These are phyloP conservation scores for Pelobates fuscus DNA, from an alignment of 2,113 vertebrate species.

Conservation along the genomic window DNA sequence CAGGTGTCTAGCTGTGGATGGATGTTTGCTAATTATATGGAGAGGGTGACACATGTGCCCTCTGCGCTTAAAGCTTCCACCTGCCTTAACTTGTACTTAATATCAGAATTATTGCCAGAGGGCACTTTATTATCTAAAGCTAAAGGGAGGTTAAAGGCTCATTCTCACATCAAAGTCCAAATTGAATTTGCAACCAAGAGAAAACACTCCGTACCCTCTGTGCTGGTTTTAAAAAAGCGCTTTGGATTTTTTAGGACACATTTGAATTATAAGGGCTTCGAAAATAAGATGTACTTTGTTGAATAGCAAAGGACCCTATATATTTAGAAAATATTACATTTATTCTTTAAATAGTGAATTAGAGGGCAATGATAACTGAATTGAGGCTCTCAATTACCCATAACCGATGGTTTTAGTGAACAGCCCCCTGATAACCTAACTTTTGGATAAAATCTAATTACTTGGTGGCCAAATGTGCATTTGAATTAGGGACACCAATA, in stretches of 20 bases:
- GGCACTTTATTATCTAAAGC: slow-evolving; percentile 51
- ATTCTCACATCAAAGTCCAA: slow-evolving; percentile 43
- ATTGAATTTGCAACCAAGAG: slow-evolving; percentile 39
- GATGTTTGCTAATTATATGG: slow-evolving; percentile 50
- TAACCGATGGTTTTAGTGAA: too few species aligned
- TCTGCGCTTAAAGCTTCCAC: slow-evolving; percentile 42
- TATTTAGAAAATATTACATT: too few species aligned
- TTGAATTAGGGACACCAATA: too few species aligned
- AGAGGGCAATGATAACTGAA: too few species aligned
- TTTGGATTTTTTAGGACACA: slow-evolving; percentile 14
- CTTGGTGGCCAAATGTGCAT: too few species aligned
- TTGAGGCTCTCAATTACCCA: too few species aligned
- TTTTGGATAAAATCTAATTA: too few species aligned
- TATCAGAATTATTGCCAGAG: slow-evolving; percentile 48
- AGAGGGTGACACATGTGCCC: slow-evolving; percentile 49
- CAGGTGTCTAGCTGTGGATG: slow-evolving; percentile 45
- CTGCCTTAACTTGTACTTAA: slow-evolving; percentile 48
- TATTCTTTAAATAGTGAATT: too few species aligned
- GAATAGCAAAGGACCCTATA: too few species aligned
- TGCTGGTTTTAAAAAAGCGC: slow-evolving; percentile 15
- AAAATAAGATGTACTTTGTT: too few species aligned
- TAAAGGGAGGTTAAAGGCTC: slow-evolving; percentile 44
- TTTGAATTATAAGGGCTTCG: slow-evolving; percentile 23
- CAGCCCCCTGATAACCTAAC: too few species aligned
- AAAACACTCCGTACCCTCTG: slow-evolving; percentile 23